Evolutionary conservation across 92 coral and sea anemone genomes (phyloP), one percentile per base, ranked within the genome.

Genomic region (Phymanthus crucifer): DNA sequence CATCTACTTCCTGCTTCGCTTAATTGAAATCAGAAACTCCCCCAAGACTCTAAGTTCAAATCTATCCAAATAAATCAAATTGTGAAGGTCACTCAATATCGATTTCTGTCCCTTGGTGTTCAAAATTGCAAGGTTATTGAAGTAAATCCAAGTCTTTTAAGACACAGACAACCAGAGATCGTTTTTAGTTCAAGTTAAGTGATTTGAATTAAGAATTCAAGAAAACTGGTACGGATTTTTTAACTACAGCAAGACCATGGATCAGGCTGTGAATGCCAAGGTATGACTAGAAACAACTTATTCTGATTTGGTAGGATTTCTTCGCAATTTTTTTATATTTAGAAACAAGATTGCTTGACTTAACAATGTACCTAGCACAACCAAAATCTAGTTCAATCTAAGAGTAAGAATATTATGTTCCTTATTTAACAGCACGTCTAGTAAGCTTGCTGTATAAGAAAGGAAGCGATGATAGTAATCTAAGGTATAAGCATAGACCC

Each of bases 1-100:
- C 64, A 54, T 24, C 68, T 61, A 61, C 68, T 61, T 61, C 68
- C 68, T 61, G 68, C 68, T 24, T 61, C 29, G 68, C 68, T 61
- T 12, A 27, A 61, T 29, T 24, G 36, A 61, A 61, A 61, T 61
- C 6, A 61, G 68, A 61, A 61, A 61, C 68, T 61, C 68, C 68
- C 32, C 68, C 17, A 3, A 27, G 29, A 24, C 68, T 34, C 19
- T 7, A 61, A 61, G 35, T 27, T 61, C 68, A 61, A 61, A 27
- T 29, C 68, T 29, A 3, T 26, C 33, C 19, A 61, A 23, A 26
- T 29, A 27, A 61, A 61, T 12, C 36, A 27, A 12, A 61, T 3
- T 61, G 33, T 27, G 32, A 61, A 61, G 68, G 68, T 61, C 68
- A 61, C 14, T 18, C 13, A 24, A 61, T 61, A 61, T 61, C 68